Conservation (phyloP, 2,888 invertebrate species). For the Notodonta ziczac region DNA sequence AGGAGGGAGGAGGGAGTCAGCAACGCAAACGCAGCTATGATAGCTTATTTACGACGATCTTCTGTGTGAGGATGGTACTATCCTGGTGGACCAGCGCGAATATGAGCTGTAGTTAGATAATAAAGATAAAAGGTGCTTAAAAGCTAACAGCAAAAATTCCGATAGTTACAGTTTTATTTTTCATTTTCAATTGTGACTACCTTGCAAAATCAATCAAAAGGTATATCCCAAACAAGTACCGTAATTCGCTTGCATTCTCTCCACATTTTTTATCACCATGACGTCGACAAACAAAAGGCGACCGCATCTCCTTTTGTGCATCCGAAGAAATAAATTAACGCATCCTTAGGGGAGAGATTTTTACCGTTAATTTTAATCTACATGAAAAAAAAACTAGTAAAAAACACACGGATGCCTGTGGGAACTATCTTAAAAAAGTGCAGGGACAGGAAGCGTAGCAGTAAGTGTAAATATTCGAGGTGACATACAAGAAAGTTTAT, state of each 20-base stretch:
- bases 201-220: conserved; percentile 30
- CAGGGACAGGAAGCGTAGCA: conserved; percentile 70
- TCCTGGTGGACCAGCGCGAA: too few species aligned
- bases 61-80: too few species aligned
- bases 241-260: conserved; percentile 53
- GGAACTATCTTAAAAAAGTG: conserved; percentile 73
- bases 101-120: too few species aligned
- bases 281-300: conserved; percentile 67
- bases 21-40: too few species aligned
- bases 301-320: conserved; percentile 76
- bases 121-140: too few species aligned
- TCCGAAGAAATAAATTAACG: conserved; percentile 80
- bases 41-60: too few species aligned
- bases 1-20: too few species aligned
- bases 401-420: conserved; percentile 73
- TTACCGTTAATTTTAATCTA: conserved; percentile 81
- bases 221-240: conserved; percentile 22
- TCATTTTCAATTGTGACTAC: neutral
- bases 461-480: conserved; percentile 77
- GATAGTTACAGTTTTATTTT: too few species aligned
- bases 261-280: conserved; percentile 42
- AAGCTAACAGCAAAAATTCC: too few species aligned
- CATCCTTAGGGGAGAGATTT: conserved; percentile 78
- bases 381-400: conserved; percentile 62
- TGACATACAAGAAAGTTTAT: conserved; percentile 69